phyloP scores from a whole-genome alignment of 2,888 invertebrate genomes.

The Aspidiotus destructor region DNA sequence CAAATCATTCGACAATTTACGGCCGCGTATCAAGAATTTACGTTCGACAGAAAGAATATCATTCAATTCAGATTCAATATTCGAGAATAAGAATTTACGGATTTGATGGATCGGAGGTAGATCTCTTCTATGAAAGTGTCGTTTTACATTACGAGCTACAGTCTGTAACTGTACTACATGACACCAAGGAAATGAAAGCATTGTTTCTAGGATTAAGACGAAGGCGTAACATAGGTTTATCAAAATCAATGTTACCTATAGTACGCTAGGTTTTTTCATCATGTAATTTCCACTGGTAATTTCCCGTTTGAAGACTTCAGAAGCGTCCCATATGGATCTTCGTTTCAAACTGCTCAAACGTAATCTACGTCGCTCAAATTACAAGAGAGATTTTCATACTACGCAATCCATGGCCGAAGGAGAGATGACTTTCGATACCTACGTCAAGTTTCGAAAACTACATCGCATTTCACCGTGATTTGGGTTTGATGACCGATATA shows the following conservation, averaged over 20 bases:
- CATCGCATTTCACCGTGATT: too few relatives aligned
- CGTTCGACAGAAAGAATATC: neutral
- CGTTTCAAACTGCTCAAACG: neutral
- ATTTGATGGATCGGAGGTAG: neutral
- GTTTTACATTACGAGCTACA: neutral
- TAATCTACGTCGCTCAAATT: too few relatives aligned
- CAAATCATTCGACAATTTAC: neutral
- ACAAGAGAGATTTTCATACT: too few relatives aligned
- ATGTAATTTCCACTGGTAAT: neutral
- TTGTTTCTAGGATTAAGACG: neutral
- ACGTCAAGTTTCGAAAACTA: too few relatives aligned
- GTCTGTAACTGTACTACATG: neutral
- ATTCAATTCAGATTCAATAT: neutral
- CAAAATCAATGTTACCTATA: neutral
- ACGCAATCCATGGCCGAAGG: too few relatives aligned
- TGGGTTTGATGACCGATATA: too few relatives aligned
- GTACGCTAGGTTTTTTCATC: neutral
- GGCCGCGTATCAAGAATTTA: neutral
- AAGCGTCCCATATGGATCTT: neutral
- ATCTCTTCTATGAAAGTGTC: neutral
- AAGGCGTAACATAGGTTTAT: neutral
- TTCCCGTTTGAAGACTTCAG: neutral
- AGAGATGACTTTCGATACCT: too few relatives aligned
- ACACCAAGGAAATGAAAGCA: neutral
- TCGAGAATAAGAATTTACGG: neutral